Conservation (phyloP, 2,888 invertebrate species). For the Eristalinus sepulchralis region DNA sequence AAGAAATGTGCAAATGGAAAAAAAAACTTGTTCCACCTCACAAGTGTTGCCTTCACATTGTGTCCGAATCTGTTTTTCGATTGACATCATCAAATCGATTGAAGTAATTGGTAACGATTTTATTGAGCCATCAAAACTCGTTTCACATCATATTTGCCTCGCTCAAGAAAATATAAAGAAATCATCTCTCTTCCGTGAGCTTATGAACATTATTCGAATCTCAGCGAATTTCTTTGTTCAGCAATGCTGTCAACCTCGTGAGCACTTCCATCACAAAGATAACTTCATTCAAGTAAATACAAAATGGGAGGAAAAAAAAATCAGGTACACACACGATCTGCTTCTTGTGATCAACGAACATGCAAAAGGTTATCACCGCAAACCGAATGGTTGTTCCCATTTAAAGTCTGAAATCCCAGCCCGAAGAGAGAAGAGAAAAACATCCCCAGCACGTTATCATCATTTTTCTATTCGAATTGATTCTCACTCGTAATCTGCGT, state of each 20-base stretch:
- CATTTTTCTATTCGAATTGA: neutral
- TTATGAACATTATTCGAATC: neutral
- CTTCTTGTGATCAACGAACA: conserved; percentile 30
- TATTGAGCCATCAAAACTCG: neutral
- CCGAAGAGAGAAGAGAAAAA: neutral
- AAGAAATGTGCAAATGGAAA: neutral
- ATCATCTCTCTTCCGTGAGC: neutral
- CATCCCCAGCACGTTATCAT: neutral
- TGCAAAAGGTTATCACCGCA: conserved; percentile 45
- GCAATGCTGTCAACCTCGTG: neutral
- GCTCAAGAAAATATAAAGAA: neutral
- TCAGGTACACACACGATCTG: conserved; percentile 30
- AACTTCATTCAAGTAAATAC: neutral
- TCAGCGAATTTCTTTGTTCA: conserved; percentile 2
- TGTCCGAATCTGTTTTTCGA: neutral
- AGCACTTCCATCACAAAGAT: neutral
- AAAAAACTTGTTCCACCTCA: neutral
- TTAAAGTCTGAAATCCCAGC: neutral
- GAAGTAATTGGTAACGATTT: neutral
- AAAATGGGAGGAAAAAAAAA: neutral
- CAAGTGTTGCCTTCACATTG: neutral
- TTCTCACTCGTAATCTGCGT: neutral
- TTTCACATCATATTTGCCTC: neutral
- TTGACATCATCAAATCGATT: neutral
- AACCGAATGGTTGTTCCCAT: conserved; percentile 4